A percentile compares a stretch with the other conserved stretches of the same genome.
phyloP scores from a whole-genome alignment of 2,113 vertebrate species.

The Herpetotheres cachinnans region DNA sequence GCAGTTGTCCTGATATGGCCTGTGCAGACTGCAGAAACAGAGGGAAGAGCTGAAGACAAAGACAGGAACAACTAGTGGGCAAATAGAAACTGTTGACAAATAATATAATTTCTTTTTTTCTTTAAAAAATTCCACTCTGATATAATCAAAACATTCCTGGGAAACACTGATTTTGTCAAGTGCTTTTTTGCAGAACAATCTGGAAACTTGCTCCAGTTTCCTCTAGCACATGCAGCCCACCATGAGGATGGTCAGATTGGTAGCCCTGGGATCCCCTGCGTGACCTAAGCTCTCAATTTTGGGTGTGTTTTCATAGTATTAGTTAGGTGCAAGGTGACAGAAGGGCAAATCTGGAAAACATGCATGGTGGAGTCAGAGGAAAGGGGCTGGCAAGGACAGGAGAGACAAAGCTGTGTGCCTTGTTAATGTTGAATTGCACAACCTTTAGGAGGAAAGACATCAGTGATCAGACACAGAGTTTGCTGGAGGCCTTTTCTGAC shows the following conservation, averaged over 20 bases:
- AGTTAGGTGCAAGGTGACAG: not conserved
- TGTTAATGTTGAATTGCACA: not conserved
- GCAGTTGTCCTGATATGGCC: not conserved
- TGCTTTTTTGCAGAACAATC: accelerated
- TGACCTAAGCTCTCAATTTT: not conserved
- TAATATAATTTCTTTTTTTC: not conserved
- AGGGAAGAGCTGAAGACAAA: not conserved
- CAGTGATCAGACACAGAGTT: not conserved
- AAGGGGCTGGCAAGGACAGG: not conserved
- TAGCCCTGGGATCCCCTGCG: not conserved
- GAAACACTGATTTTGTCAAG: not conserved
- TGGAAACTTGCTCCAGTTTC: not conserved
- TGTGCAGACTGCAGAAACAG: not conserved
- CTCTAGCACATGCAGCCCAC: not conserved
- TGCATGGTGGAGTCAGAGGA: not conserved
- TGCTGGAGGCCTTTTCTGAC: not conserved
- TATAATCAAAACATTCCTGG: not conserved
- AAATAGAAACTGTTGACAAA: not conserved
- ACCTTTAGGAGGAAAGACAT: not conserved
- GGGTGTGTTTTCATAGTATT: not conserved
- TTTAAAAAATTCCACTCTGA: not conserved
- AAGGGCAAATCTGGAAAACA: not conserved
- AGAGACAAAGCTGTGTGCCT: not conserved
- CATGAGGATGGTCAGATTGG: not conserved
- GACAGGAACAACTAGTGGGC: not conserved